phyloP scores from a whole-genome alignment of 2,888 invertebrate genomes.

The Callyntrura guangdongensis region DNA sequence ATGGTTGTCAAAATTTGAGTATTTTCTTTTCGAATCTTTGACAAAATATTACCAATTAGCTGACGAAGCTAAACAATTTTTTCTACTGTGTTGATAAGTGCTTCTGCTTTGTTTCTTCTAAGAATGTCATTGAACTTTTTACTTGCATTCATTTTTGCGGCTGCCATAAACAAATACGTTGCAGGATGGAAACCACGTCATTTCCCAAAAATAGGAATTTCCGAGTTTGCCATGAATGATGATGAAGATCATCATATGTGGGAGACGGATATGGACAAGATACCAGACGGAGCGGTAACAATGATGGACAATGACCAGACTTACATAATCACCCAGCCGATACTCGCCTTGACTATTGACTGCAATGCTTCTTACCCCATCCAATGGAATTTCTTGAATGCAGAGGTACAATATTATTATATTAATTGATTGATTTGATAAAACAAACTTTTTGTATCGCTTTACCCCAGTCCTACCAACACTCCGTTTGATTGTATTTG shows the following conservation, averaged over 20 bases:
- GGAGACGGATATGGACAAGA: slow-evolving; percentile 79
- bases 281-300: slow-evolving; percentile 71
- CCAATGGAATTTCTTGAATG: slow-evolving; percentile 77
- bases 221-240: slow-evolving; percentile 76
- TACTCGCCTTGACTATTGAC: slow-evolving; percentile 75
- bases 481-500: neutral
- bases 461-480: neutral
- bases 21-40: neutral
- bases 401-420: slow-evolving; percentile 58
- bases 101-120: neutral
- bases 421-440: neutral
- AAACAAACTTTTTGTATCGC: neutral
- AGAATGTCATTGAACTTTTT: neutral
- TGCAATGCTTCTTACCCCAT: slow-evolving; percentile 81
- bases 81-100: neutral
- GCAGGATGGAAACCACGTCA: slow-evolving; percentile 74
- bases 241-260: slow-evolving; percentile 78
- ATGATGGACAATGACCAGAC: slow-evolving; percentile 76
- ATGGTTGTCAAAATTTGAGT: neutral
- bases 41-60: neutral
- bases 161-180: neutral
- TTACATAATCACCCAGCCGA: slow-evolving; percentile 67
- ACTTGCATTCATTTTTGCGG: neutral
- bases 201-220: slow-evolving; percentile 76
- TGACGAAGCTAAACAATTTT: neutral